Base-by-base conservation (phyloP, 1,140 invertebrate genomes). In the Archivesica marissinica region DNA sequence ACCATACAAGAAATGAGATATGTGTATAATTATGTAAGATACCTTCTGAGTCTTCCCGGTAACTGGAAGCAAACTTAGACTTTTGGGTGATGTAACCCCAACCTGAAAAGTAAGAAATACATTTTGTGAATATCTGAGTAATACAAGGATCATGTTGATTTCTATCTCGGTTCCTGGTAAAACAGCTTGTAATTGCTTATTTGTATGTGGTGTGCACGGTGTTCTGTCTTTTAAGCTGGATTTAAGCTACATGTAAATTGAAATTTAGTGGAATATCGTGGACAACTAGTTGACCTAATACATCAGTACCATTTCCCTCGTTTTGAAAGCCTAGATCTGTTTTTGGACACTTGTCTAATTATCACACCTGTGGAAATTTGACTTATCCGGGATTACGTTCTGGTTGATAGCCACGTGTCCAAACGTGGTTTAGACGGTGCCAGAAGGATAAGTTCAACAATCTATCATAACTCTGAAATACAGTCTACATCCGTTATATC, bases 21-120 rank as follows among this genome's bases (percentile, higher is more conserved):
- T 4, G 1, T 23, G 1, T 54, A 17, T 56, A 20, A 30, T 15
- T 66, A 72, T 17, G 23, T 13, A 38, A 23, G 11, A 33, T 86
- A 94, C 93, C 90, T 91, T 93, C 84, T 94, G 92, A 76, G 89
- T 82, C 87, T 91, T 90, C n/a, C 92, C 92, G 52, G 89, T 41
- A n/a, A 85, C 54, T 41, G 92, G 93, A 20, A 94, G 86, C 1
- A 94, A 82, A 66, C 87, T 89, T 89, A 94, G 90, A 23, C 90
- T 88, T 56, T 92, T 91, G 59, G 82, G 89, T 39, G 89, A 91
- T 64, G 92, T 94, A 13, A 91, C 90, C 47, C 91, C 91, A 75
- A 89, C 91, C 92, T 93, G 74, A 38, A 86, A 89, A 86, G 50
- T 80, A 75, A 68, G 78, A 76, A 79, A 30, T 6, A n/a, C 35